Evolutionary conservation across 1,140 invertebrate species (phyloP).

Genomic region (Cydia strobilella): DNA sequence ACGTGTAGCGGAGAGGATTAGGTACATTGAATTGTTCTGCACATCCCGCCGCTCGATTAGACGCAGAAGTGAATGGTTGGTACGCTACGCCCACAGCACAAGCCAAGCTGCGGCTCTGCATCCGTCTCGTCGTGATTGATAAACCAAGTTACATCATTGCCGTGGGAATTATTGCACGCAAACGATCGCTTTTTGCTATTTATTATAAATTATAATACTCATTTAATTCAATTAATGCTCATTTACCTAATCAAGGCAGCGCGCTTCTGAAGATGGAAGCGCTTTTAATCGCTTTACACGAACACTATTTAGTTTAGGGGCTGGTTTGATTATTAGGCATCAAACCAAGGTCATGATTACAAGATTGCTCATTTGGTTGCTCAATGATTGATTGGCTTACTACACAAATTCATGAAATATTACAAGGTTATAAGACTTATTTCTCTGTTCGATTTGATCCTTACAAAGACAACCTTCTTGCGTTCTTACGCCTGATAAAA

Average conservation of each 20-base stretch:
- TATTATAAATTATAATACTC: conserved; percentile 29
- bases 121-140: conserved; percentile 71
- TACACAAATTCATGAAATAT: no score
- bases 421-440: no score
- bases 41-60: conserved; percentile 48
- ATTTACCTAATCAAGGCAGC: background rate
- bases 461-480: no score
- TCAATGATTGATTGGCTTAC: no score
- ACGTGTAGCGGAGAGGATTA: conserved; percentile 12
- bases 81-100: conserved; percentile 57
- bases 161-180: conserved; percentile 67
- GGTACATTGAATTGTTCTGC: conserved; percentile 43
- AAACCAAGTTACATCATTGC: conserved; percentile 71
- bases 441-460: no score
- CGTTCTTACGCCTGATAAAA: no score
- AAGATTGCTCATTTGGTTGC: no score
- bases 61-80: conserved; percentile 47
- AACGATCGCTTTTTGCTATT: conserved; percentile 37
- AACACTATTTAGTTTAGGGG: no score
- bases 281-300: no score
- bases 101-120: conserved; percentile 52
- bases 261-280: no score
- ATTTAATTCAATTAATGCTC: background rate
- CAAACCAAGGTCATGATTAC: no score
- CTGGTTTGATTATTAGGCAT: no score